phyloP scores from a whole-genome alignment of 2,888 invertebrate species.

The Autographa pulchrina region DNA sequence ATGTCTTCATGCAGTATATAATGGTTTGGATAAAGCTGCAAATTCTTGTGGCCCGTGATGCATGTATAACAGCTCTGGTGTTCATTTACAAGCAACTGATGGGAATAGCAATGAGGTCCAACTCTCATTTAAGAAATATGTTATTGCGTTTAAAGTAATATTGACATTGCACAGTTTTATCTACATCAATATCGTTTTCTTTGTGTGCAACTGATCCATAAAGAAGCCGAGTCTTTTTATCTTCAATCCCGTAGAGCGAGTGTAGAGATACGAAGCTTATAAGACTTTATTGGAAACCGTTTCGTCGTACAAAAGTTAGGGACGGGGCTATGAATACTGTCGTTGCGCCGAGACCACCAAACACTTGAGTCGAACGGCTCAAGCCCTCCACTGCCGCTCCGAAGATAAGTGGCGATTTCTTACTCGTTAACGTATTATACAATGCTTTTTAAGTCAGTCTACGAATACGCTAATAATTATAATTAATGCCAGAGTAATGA shows the following conservation, averaged over 20 bases:
- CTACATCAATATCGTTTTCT: not conserved
- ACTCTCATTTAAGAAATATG: too few species aligned
- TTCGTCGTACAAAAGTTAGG: conserved; percentile 15
- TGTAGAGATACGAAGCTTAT: conserved; percentile 5
- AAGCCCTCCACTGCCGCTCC: conserved; percentile 35
- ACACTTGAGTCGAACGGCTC: conserved; percentile 37
- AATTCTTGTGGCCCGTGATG: too few species aligned
- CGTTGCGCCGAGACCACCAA: conserved; percentile 36
- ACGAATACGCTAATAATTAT: not conserved
- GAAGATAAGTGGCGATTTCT: conserved; percentile 42
- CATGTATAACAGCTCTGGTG: too few species aligned
- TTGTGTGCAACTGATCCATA: not conserved
- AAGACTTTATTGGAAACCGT: not conserved
- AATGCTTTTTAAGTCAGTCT: not conserved
- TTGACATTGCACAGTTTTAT: not conserved
- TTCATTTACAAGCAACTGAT: too few species aligned
- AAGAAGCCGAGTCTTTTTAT: not conserved
- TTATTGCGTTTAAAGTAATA: not conserved
- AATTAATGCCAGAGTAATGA: not conserved
- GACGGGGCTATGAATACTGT: conserved; percentile 25
- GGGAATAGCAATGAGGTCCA: too few species aligned
- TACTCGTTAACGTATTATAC: conserved; percentile 18
- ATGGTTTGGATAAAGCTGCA: not conserved
- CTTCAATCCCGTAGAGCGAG: not conserved
- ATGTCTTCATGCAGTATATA: not conserved